Evolutionary conservation across 2,888 invertebrate genomes (phyloP).

Genomic region (Hofmannophila pseudospretella): DNA sequence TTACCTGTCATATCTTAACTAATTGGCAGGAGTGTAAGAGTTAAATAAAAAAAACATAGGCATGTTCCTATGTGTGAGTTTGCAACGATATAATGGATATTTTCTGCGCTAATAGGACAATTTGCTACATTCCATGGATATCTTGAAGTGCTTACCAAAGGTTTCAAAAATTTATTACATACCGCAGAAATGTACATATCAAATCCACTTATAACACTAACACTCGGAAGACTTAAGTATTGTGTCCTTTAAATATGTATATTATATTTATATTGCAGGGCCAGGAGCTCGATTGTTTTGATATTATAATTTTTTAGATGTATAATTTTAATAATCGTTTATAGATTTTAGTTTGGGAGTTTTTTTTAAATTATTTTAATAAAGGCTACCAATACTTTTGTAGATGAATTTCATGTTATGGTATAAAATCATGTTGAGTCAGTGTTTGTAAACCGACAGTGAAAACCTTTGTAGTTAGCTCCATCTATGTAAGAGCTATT

Average conservation of each 20-base stretch:
- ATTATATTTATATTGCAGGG: conserved; percentile 10
- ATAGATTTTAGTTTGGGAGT: conserved; percentile 7
- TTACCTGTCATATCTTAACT: too few species aligned
- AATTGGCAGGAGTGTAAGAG: too few species aligned
- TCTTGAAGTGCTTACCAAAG: conserved; percentile 20
- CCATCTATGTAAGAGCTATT: conserved; percentile 41
- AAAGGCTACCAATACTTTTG: conserved; percentile 16
- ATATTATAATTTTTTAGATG: conserved; percentile 14
- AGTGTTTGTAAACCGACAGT: conserved; percentile 24
- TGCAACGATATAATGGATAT: conserved; percentile 18
- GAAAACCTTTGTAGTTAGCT: conserved; percentile 34
- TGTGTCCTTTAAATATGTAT: conserved; percentile 18
- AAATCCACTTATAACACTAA: conserved; percentile 12
- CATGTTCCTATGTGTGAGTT: too few species aligned
- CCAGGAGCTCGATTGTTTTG: conserved; percentile 22
- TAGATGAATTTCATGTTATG: conserved; percentile 13
- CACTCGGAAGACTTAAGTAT: not conserved
- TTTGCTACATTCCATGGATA: conserved; percentile 50
- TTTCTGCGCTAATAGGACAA: conserved; percentile 26
- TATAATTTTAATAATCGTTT: conserved; percentile 10
- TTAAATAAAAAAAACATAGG: too few species aligned
- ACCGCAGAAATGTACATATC: conserved; percentile 37
- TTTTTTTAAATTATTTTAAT: conserved; percentile 24
- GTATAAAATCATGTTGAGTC: conserved; percentile 22
- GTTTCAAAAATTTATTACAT: conserved; percentile 17